These are phyloP conservation scores for Helostoma temminkii DNA, from an alignment of 2,797 vertebrate species.

Conservation along the genomic window DNA sequence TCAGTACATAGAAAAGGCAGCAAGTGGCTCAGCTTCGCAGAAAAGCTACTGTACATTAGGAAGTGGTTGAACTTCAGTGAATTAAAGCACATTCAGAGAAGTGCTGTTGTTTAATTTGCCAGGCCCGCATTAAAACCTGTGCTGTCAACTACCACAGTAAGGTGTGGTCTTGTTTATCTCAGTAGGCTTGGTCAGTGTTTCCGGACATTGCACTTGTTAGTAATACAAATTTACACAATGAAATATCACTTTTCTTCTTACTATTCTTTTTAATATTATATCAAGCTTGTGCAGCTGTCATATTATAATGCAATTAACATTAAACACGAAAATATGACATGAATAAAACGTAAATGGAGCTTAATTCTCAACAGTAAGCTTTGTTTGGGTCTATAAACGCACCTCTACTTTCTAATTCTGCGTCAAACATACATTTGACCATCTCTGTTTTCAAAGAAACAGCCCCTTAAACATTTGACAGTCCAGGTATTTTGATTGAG, in stretches of 20 bases:
- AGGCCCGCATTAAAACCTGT: neutral
- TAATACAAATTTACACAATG: neutral
- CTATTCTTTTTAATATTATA: no score
- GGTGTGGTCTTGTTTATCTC: conserved; percentile 3
- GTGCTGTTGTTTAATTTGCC: neutral
- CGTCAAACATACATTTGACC: conserved; percentile 57
- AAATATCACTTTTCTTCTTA: neutral
- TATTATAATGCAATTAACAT: no score
- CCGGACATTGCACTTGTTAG: neutral
- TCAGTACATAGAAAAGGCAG: neutral
- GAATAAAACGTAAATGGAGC: conserved; percentile 1
- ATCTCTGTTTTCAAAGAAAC: conserved; percentile 42
- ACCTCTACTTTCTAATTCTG: neutral
- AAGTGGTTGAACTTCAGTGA: neutral
- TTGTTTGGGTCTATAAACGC: conserved; percentile 20
- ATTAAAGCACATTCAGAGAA: neutral
- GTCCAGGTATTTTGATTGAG: conserved; percentile 64
- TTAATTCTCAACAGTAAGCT: conserved; percentile 22
- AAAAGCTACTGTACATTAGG: neutral
- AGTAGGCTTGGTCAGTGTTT: neutral
- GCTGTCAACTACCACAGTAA: neutral
- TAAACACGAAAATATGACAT: neutral
- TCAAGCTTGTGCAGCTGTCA: no score
- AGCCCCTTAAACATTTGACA: conserved; percentile 32
- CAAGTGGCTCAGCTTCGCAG: neutral